Conservation (phyloP, 1,140 invertebrate genomes). For the Probaryconus sp. region DNA sequence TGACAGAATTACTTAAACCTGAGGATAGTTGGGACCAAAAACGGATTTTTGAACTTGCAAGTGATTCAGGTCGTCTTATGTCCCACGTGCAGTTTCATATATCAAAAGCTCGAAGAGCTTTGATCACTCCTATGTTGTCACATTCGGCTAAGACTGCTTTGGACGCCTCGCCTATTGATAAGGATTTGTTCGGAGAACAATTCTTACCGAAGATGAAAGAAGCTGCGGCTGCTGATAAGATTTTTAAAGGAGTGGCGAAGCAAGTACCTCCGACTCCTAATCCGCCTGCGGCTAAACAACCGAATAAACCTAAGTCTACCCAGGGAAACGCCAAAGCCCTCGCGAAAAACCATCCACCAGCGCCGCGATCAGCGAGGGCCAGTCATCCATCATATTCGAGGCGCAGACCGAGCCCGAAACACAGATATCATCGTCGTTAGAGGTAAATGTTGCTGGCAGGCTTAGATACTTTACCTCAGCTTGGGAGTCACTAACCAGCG, state of each 20-base stretch:
- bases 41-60: neutral
- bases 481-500: neutral
- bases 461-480: neutral
- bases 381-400: neutral
- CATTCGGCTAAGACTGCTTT: neutral
- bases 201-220: too few species aligned
- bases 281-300: neutral
- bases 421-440: neutral
- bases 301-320: neutral
- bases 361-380: neutral
- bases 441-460: neutral
- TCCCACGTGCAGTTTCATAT: neutral
- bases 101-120: neutral
- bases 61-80: neutral
- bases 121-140: conserved; percentile 1
- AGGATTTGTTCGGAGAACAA: neutral
- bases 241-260: neutral
- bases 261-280: neutral
- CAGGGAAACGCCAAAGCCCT: neutral
- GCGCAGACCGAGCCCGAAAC: neutral
- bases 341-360: neutral
- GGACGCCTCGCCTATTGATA: conserved; percentile 1
- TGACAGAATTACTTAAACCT: neutral
- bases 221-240: neutral
- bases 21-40: neutral